Evolutionary conservation across 2,797 vertebrate species (phyloP), one percentile per base, ranked within the genome.

Genomic region (Centroberyx gerrardi): DNA sequence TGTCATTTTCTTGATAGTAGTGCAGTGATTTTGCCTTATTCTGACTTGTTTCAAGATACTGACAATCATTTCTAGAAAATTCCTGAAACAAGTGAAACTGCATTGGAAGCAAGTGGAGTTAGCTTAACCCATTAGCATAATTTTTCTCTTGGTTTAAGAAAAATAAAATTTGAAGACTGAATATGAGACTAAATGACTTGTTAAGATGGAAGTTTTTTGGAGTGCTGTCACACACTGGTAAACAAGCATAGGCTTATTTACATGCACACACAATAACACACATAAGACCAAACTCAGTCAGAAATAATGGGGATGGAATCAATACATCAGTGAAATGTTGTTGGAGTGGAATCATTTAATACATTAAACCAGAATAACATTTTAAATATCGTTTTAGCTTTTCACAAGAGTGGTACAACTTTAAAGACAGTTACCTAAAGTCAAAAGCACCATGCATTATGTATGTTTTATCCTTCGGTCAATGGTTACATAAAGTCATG

Each of bases 341-440:
- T 49, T 72, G 40, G 53, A 62, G 36, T 68, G 18, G 27, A 68
- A 63, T 49, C 0, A 76, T 68, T 79, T 15, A 3, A 49, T 49
- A 49, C 15, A 49, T 17, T 61, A 1, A 44, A 54, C 31, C 42
- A 31, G 72, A 70, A 70, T 52, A 60, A 63, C n/a, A 80, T 68
- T 67, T 64, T 31, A 22, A 15, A 70, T 48, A 55, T 58, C n/a
- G 73, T 68, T 62, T 64, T 40, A 22, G 14, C 29, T 8, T 62
- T 31, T 70, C 29, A 29, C 31, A 52, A 15, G 3, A 8, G 6
- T n/a, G 28, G 2, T 5, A 22, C 14, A 55, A 2, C 33, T 33
- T 33, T 33, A 33, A 7, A 33, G 22, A 1, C 22, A 22, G 22
- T 51, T 51, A 51, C 27, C 3, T 4, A 2, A 2, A 10, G 22